phyloP scores from a whole-genome alignment of 1,140 invertebrate genomes.

The Scaptomyza pallida region DNA sequence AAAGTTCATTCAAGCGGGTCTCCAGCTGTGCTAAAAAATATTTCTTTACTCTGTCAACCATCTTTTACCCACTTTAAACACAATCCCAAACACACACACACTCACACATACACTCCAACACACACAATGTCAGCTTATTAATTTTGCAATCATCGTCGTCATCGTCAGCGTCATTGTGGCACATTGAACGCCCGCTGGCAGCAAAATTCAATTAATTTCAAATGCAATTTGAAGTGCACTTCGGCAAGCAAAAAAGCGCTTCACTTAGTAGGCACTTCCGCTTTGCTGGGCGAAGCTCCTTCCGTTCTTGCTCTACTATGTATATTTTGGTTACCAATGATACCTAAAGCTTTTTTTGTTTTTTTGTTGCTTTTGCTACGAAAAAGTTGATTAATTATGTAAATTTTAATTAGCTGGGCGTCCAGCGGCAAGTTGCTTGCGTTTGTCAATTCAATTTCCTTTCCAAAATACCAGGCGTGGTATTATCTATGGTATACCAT shows the following conservation, averaged over 20 bases:
- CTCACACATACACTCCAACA: too few relatives aligned
- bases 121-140: constrained; percentile 42
- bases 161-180: background rate
- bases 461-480: constrained; percentile 21
- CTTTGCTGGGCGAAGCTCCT: constrained; percentile 28
- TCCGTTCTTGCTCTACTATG: constrained; percentile 27
- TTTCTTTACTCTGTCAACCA: constrained; percentile 13
- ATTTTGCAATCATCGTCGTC: constrained; percentile 39
- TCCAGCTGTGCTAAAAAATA: constrained; percentile 33
- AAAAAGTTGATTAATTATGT: constrained; percentile 70
- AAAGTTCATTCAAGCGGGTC: constrained; percentile 3
- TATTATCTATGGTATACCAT: constrained; percentile 51
- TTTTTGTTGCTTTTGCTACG: constrained; percentile 10
- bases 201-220: constrained; percentile 74
- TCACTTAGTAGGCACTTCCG: constrained; percentile 69
- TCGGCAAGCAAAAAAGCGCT: constrained; percentile 58
- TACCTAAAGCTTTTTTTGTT: background rate
- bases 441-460: constrained; percentile 63
- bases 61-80: constrained; percentile 4
- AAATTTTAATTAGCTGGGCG: constrained; percentile 68
- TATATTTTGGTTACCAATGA: background rate
- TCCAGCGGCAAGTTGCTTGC: constrained; percentile 8
- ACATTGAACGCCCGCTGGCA: constrained; percentile 14
- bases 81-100: background rate
- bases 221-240: constrained; percentile 78